Evolutionary conservation across 2,888 invertebrate genomes (phyloP), one percentile per base, ranked within the genome.

Genomic region (Leptopilina myrica): DNA sequence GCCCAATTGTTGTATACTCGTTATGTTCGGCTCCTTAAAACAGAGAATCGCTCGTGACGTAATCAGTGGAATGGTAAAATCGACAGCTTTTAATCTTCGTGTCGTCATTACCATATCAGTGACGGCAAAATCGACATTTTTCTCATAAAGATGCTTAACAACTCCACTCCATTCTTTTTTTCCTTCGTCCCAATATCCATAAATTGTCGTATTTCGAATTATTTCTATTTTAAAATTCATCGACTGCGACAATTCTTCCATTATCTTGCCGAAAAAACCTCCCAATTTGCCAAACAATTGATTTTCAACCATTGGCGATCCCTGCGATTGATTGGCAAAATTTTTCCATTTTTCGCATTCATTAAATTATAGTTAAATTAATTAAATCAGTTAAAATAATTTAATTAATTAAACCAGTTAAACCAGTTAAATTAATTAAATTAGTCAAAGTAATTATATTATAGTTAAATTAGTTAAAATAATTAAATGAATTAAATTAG

Each of bases 51-150:
- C 79, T 15, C 82, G 64, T 5, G 84, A 79, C 14, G 79, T 43
- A 43, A 86, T 73, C 43, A 88, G 79, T 0, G 88, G 88, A 7
- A 83, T 14, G 2, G 87, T 84, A 78, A 87, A 89, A 76, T 88
- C 89, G 5, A 87, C 80, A n/a, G 64, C 81, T 5, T 83, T 77
- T 40, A 84, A 76, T 33, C 88, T 79, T 5, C 64, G 43, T 7
- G n/a, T 73, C 4, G 83, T 81, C 79, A 84, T 81, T 0, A 81
- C 76, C 15, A 82, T 77, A 49, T 80, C 83, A 4, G 81, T 84
- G n/a, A 86, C 77, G 0, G 85, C 87, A n/a, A 88, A 77, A 76
- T 87, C 88, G 0, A 84, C 87, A 11, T 85, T 80, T 8, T 77
- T 76, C 6, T 15, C 53, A 0, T 62, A 46, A 5, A 88, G 20